Conservation (phyloP, 2,113 vertebrate species). For the Phyllopteryx taeniolatus region DNA sequence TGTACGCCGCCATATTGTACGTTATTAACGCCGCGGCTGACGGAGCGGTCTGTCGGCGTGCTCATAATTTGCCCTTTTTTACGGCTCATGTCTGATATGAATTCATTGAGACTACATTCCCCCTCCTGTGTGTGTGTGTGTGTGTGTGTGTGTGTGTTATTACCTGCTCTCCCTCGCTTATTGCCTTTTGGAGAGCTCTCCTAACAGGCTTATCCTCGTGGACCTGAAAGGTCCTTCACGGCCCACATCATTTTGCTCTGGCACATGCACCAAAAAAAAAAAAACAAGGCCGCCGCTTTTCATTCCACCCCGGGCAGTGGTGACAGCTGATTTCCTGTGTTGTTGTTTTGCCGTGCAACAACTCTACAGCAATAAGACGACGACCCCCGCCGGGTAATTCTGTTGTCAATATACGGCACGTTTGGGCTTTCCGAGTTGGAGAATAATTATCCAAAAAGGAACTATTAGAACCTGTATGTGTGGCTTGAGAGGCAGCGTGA, state of each 20-base stretch:
- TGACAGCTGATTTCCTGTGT: slow-evolving; percentile 16
- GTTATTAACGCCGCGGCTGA: slow-evolving; percentile 67
- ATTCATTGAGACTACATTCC: slow-evolving; percentile 66
- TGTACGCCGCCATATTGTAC: slow-evolving; percentile 59
- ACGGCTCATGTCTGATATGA: slow-evolving; percentile 59
- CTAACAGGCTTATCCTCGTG: slow-evolving; percentile 63
- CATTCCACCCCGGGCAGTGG: slow-evolving; percentile 2
- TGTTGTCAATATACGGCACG: slow-evolving; percentile 33
- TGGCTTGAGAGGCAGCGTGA: background rate
- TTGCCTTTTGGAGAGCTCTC: slow-evolving; percentile 59
- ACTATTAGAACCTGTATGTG: background rate
- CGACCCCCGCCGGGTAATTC: slow-evolving; percentile 46
- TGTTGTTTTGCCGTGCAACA: background rate
- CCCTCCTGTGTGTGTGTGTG: slow-evolving; percentile 25
- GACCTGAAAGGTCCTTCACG: slow-evolving; percentile 56
- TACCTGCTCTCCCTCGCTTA: slow-evolving; percentile 55
- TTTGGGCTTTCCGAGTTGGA: slow-evolving; percentile 33
- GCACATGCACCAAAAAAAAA: slow-evolving; percentile 22
- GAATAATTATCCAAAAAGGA: slow-evolving; percentile 16
- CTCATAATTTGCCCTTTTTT: slow-evolving; percentile 74
- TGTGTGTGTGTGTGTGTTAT: slow-evolving; percentile 46
- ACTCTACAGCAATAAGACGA: slow-evolving; percentile 53
- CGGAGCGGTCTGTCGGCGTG: slow-evolving; percentile 65
- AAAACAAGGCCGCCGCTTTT: slow-evolving; percentile 18
- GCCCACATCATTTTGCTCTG: slow-evolving; percentile 50